These are phyloP conservation scores for Idaea aversata DNA, from an alignment of 2,888 invertebrate species.

Conservation along the genomic window DNA sequence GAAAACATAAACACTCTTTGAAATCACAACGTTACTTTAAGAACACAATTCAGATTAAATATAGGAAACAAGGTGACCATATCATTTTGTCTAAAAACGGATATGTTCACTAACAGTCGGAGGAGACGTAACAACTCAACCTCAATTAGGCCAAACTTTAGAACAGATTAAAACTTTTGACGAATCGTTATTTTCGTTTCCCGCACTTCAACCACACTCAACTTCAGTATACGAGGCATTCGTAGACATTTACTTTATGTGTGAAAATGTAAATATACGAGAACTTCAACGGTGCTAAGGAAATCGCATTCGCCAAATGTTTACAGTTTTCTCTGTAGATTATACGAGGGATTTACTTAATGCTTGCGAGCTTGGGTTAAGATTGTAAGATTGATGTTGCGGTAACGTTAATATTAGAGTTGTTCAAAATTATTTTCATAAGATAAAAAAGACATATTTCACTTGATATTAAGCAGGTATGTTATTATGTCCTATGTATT, in stretches of 20 bases:
- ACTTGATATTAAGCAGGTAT: neutral
- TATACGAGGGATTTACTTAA: conserved; percentile 67
- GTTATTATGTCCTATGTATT: too few species aligned
- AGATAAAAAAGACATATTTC: neutral
- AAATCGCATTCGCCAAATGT: conserved; percentile 70
- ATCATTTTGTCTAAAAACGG: too few species aligned
- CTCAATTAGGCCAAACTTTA: conserved; percentile 69
- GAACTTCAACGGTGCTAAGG: conserved; percentile 64
- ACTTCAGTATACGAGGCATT: conserved; percentile 68
- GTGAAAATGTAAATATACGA: conserved; percentile 75
- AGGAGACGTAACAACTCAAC: conserved; percentile 19
- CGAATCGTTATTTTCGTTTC: conserved; percentile 74
- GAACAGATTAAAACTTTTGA: conserved; percentile 77
- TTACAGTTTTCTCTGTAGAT: conserved; percentile 48
- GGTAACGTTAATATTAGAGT: neutral
- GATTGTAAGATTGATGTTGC: neutral
- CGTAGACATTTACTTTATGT: conserved; percentile 74
- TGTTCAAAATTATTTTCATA: neutral
- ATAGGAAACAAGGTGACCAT: too few species aligned
- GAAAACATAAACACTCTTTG: too few species aligned
- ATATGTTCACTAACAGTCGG: neutral
- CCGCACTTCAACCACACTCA: conserved; percentile 60
- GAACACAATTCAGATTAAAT: too few species aligned
- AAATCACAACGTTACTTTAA: too few species aligned
- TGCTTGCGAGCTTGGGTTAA: conserved; percentile 24